A percentile compares a stretch with the other conserved stretches of the same genome.
phyloP scores from a whole-genome alignment of 1,140 invertebrate species.

The Leptestheria dahalacensis region DNA sequence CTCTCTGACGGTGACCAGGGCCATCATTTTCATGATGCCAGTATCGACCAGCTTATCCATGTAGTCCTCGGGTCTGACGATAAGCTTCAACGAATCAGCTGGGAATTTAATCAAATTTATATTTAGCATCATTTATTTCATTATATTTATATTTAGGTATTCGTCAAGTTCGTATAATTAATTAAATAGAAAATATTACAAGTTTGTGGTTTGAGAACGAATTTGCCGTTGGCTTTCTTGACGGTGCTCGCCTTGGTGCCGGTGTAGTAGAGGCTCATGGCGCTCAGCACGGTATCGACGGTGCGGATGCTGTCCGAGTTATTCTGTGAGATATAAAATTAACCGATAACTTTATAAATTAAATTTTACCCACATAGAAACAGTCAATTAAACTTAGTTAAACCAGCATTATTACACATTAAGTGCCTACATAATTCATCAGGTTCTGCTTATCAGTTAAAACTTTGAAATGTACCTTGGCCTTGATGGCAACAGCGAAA shows the following conservation, averaged over 20 bases:
- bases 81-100: neutral
- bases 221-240: slow-evolving; percentile 47
- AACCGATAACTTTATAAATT: no score
- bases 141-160: no score
- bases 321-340: neutral
- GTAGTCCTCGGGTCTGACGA: slow-evolving; percentile 46
- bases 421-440: no score
- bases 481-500: slow-evolving; percentile 45
- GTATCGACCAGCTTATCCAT: slow-evolving; percentile 55
- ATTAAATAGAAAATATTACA: no score
- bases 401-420: no score
- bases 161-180: no score
- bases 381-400: no score
- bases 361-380: no score
- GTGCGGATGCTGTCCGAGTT: neutral
- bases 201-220: slow-evolving; percentile 39
- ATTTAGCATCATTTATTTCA: no score
- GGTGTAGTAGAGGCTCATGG: slow-evolving; percentile 58
- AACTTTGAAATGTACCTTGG: slow-evolving; percentile 36
- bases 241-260: slow-evolving; percentile 50
- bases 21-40: slow-evolving; percentile 53
- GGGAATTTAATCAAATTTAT: no score
- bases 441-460: neutral
- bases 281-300: slow-evolving; percentile 33
- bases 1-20: slow-evolving; percentile 49